Evolutionary conservation across 2,113 vertebrate species (phyloP), one percentile per base, ranked within the genome.

Genomic region (Phalacrocorax pelagicus): DNA sequence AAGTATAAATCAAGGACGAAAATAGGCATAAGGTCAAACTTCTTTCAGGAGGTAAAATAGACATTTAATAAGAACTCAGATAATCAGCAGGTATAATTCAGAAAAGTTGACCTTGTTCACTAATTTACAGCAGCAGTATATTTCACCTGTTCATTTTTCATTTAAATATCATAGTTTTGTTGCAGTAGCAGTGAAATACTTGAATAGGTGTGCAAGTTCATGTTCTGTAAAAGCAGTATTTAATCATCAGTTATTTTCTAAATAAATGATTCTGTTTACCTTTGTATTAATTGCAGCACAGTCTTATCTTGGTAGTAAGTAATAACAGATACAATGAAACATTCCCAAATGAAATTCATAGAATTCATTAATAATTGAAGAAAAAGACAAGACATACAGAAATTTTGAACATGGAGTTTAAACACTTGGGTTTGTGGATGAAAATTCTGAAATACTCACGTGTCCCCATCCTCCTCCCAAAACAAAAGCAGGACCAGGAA

Each of bases 381-480:
- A 66, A 8, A 57, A 34, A 74, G 12, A 6, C 2, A 78, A 78
- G 2, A 46, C 12, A 36, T 27, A 5, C 19, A 52, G 8, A 69
- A 59, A 57, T 36, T 58, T 55, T 78, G 18, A 62, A 78, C 22
- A 47, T 2, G 11, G 7, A 19, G 2, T 54, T 59, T 54, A 75
- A 69, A 73, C 20, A 34, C 5, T 66, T 32, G 8, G 0, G 15
- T 72, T 38, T 62, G 20, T 20, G 5, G 11, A 44, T 57, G 32
- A 55, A 81, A 55, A 46, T 74, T 77, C 8, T 52, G 59, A 85
- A 81, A 90, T 79, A 54, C 11, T 1, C 5, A 29, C 7, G 7
- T 0, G 0, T 10, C 7, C 4, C 16, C 2, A 8, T 6, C 3
- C 6, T 3, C 14, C 2, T 12, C 13, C 8, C 8, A 14, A 38